Percentiles rank a stretch among this genome's conserved stretches.
Evolutionary conservation across 2,113 vertebrate species (phyloP).

Genomic region (Sinocyclocheilus rhinocerous): DNA sequence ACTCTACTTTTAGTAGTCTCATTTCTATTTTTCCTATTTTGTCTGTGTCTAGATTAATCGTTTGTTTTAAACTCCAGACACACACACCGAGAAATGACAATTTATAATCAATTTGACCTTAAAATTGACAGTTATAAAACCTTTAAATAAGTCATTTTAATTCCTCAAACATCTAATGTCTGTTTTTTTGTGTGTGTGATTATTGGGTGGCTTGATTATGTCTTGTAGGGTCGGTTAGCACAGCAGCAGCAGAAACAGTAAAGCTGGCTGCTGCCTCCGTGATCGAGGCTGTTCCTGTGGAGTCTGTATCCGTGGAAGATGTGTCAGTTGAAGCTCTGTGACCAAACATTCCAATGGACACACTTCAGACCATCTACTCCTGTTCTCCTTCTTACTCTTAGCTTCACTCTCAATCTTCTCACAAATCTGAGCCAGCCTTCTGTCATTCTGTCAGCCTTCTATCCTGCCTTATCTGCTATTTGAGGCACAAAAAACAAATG

Average conservation of each 20-base stretch:
- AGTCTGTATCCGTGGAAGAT: conserved; percentile 16
- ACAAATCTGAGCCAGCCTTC: conserved; percentile 35
- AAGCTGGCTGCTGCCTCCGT: conserved; percentile 64
- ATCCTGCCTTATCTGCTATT: conserved; percentile 32
- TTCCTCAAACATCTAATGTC: conserved; percentile 1
- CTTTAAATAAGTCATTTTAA: neutral
- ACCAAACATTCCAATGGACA: conserved; percentile 27
- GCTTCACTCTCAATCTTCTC: neutral
- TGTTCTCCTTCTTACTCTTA: neutral
- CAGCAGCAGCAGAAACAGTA: neutral
- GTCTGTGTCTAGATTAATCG: neutral
- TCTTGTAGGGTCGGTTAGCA: conserved; percentile 66
- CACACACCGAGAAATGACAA: neutral
- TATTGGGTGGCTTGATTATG: conserved; percentile 69
- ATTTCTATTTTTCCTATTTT: neutral
- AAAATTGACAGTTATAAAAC: neutral
- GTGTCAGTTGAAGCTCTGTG: conserved; percentile 1
- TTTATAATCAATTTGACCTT: neutral
- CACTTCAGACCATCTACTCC: neutral
- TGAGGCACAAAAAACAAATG: neutral
- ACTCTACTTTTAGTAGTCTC: neutral
- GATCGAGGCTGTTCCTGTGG: conserved; percentile 21
- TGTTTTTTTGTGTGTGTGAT: conserved; percentile 39
- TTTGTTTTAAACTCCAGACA: neutral
- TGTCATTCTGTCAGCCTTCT: neutral